Base-by-base conservation (phyloP, 2,113 vertebrate genomes). In the Percina caprodes region DNA sequence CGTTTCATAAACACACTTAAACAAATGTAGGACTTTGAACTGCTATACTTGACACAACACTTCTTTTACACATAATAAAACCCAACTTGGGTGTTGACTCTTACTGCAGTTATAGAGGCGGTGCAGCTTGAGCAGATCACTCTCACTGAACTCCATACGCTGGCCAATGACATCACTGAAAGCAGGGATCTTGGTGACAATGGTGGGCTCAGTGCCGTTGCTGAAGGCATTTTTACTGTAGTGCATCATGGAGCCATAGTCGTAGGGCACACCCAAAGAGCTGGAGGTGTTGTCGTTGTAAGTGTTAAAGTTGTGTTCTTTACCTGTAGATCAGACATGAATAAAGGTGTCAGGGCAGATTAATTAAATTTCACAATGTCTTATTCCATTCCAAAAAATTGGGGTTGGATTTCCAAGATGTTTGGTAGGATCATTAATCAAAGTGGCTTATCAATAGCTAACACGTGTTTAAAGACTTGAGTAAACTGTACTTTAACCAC, bases 231-330 rank as follows among this genome's bases (percentile, higher is more conserved):
- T 96, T 92, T 98, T 95, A 61, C 97, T 95, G 30, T 98, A 99
- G 93, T 99, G 97, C 98, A 99, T 97, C 82, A 99, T 95, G 18
- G 98, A 99, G 3, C 84, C 94, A 45, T 98, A 99, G 89, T 99
- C 97, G 5, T 99, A 99, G 5, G 97, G 96, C 2, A 97, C 94
- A 0, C 97, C 97, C 89, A 98, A 71, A 5, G 89, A 92, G 76
- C 94, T 95, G 54, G 96, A 96, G 19, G 6, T 85, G 54, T 77
- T 90, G 74, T 98, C 96, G 51, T 94, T 1, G 0, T 97, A 96
- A 82, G 88, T 96, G 51, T 96, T 92, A 56, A 99, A 99, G 90
- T 98, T 98, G 87, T 95, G 74, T 0, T 94, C 92, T 83, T 0
- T 95, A 60, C 91, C 92, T 94, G 83, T 2, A 19, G 15, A 67